Percentiles rank a stretch among this genome's conserved stretches.
These are phyloP conservation scores for Dasysyrphus tricinctus DNA, from an alignment of 2,888 invertebrate genomes.

Conservation along the genomic window DNA sequence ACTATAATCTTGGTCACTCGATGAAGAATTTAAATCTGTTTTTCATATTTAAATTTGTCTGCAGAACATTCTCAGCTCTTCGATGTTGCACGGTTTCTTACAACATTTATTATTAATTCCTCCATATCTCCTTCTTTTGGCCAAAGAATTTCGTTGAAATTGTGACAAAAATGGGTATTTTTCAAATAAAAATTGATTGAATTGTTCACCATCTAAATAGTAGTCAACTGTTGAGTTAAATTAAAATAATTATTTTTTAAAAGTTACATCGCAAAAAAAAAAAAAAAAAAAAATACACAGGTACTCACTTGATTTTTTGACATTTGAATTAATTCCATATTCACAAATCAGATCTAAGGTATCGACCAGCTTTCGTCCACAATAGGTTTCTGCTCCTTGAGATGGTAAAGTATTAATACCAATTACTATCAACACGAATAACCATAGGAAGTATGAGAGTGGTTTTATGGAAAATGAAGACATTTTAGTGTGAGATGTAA, in stretches of 20 bases:
- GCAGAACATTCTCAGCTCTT: neutral
- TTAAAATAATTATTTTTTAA: neutral
- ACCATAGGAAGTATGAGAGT: neutral
- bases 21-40: no score
- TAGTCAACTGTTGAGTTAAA: neutral
- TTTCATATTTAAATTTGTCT: neutral
- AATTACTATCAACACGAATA: neutral
- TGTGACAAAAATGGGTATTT: conserved; percentile 4
- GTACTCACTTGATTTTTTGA: conserved; percentile 17
- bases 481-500: conserved; percentile 1
- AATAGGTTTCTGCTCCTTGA: conserved; percentile 1
- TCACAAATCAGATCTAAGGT: neutral
- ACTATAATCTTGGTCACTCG: no score
- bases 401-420: neutral
- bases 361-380: neutral
- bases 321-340: neutral
- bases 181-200: neutral
- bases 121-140: conserved; percentile 8
- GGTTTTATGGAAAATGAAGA: neutral
- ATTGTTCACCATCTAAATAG: neutral
- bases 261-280: neutral
- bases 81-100: neutral
- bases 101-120: conserved; percentile 4
- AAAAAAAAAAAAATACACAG: neutral
- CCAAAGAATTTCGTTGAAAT: conserved; percentile 4